A percentile compares a stretch with the other conserved stretches of the same genome.
These are phyloP conservation scores for Alligator sinensis DNA, from an alignment of 2,113 vertebrate genomes.

Conservation along the genomic window DNA sequence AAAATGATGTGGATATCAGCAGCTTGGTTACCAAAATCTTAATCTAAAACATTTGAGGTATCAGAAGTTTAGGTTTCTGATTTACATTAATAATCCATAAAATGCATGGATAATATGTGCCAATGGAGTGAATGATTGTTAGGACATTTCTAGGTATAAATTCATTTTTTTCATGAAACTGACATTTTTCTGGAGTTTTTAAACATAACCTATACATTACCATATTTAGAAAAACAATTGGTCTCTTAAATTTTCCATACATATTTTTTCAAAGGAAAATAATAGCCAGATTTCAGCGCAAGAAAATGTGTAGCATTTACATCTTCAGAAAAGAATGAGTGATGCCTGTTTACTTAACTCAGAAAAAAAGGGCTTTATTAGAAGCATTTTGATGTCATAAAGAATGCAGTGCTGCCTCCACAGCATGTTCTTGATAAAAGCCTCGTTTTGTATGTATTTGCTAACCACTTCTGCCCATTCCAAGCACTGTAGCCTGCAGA, in stretches of 20 bases:
- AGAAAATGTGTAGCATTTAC: neutral
- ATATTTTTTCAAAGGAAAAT: neutral
- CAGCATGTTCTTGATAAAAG: slow-evolving; percentile 24
- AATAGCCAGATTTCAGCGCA: neutral
- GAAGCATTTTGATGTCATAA: neutral
- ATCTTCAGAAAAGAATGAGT: slow-evolving; percentile 17
- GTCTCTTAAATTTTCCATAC: neutral
- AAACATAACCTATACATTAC: neutral
- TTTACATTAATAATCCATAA: neutral
- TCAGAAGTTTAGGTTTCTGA: neutral
- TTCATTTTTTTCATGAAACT: neutral
- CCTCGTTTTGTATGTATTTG: slow-evolving; percentile 1
- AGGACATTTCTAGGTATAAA: neutral
- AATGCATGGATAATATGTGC: neutral
- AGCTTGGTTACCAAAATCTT: neutral
- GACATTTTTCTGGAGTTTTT: neutral
- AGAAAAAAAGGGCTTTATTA: neutral
- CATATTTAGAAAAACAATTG: neutral
- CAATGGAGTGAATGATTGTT: neutral
- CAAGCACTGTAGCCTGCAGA: neutral
- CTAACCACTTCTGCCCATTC: slow-evolving; percentile 33
- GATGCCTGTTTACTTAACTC: neutral
- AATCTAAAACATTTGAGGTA: slow-evolving; percentile 8
- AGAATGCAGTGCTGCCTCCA: neutral
- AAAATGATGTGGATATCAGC: neutral